Base-by-base conservation (phyloP, 2,888 invertebrate genomes). In the Automeris io region DNA sequence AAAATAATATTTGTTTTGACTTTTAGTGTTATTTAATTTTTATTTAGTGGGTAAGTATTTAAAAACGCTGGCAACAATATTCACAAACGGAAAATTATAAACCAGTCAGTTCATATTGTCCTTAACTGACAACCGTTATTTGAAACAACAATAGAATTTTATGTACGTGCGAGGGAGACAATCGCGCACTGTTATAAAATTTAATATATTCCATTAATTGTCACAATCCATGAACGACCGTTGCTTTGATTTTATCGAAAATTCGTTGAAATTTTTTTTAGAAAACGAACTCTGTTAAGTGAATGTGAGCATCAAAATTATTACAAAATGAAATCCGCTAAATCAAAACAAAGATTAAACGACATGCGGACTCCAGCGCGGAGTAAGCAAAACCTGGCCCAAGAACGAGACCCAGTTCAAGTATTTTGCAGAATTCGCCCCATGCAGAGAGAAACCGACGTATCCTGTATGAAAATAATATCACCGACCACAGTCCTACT, bases 391-490 rank as follows among this genome's bases (percentile, higher is more conserved):
- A 81, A 82, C 51, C 56, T 80, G 46, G 53, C 45, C 16, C 54
- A 58, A 40, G 73, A 86, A 0, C 87, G 89, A 47, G 94, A 96
- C 71, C 92, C 95, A 0, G 94, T 96, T 0, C 91, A 96, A 82
- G 98, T 98, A 0, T 98, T 90, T 61, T 97, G 97, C 64, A 88
- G 98, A 12, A 75, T 98, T 9, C 88, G 95, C 7, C 96, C 97
- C 0, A 85, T 95, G 67, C 91, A 92, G 61, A 88, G 90, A 37
- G 90, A 91, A 9, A 86, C 80, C 1, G 92, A 92, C 70, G 59
- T 86, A 6, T 80, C 91, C 0, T 94, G 93, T 63, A 88, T 95
- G 61, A 90, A 90, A 62, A 88, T 94, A 11, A 74, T 91, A 47
- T 92, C 92, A 2, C 86, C 93, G 1, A 91, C 90, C 3, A 91